Percentiles rank a stretch among this genome's conserved stretches.
Evolutionary conservation across 1,140 invertebrate species (phyloP).

Genomic region (Acromyrmex charruanus): DNA sequence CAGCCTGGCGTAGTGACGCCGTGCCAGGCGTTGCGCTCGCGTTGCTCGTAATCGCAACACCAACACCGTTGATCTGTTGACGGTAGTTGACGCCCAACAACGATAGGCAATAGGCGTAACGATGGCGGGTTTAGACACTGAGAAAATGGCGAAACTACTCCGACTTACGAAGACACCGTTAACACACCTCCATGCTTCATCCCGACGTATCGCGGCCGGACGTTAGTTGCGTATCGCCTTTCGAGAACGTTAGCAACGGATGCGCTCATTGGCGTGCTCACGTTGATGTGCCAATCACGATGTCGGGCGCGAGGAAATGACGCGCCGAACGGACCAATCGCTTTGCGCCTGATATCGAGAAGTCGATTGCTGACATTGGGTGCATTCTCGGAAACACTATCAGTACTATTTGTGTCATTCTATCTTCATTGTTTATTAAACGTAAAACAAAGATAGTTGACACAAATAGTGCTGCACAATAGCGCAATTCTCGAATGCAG

Average conservation of each 20-base stretch:
- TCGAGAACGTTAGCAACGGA: neutral
- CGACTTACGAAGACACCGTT: neutral
- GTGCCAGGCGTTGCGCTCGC: neutral
- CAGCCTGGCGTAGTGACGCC: neutral
- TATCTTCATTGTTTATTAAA: too few species aligned
- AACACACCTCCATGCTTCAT: neutral
- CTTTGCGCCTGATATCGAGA: neutral
- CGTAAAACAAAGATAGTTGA: too few species aligned
- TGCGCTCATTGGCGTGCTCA: neutral
- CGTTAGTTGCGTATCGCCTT: neutral
- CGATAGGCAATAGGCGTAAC: neutral
- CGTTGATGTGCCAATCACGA: neutral
- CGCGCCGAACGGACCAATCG: neutral
- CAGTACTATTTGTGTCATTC: too few species aligned
- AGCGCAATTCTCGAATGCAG: too few species aligned
- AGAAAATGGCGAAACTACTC: constrained; percentile 65
- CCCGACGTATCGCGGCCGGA: neutral
- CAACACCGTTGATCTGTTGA: neutral
- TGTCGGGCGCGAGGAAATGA: neutral
- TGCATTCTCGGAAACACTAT: too few species aligned
- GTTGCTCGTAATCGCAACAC: neutral
- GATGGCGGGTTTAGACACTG: neutral
- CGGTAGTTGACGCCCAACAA: neutral
- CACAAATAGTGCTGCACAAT: too few species aligned
- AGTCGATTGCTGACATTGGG: too few species aligned